These are phyloP conservation scores for Oreortyx pictus DNA, from an alignment of 2,797 vertebrate genomes.

Conservation along the genomic window DNA sequence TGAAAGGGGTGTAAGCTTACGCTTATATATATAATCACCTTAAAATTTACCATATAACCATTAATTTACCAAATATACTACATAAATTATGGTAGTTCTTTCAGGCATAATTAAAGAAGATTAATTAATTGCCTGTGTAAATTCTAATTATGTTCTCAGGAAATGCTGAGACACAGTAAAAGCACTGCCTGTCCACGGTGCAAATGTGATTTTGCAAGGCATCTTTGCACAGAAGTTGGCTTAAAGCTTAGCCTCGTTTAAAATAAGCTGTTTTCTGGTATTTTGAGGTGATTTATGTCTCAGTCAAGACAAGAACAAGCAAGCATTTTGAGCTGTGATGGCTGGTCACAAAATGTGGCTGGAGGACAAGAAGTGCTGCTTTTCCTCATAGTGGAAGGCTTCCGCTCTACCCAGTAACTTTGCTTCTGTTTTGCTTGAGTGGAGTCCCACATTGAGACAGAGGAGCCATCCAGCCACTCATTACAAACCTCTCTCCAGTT, in stretches of 20 bases:
- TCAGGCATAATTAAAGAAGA: constrained; percentile 13
- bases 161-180: not conserved
- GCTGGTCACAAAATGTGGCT: not conserved
- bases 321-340: not conserved
- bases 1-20: not conserved
- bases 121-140: constrained; percentile 27
- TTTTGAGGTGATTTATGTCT: constrained; percentile 16
- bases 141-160: constrained; percentile 28
- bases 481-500: not conserved
- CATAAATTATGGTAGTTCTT: constrained; percentile 12
- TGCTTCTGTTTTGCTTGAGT: not conserved
- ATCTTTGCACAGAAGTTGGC: not conserved
- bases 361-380: not conserved
- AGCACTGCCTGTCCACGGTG: not conserved
- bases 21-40: not conserved
- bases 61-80: not conserved
- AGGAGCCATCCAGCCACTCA: not conserved
- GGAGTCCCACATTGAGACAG: not conserved
- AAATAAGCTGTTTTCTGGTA: not conserved
- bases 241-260: not conserved
- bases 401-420: not conserved
- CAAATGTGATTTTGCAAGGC: not conserved
- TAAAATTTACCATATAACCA: not conserved
- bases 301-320: not conserved
- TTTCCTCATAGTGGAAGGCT: not conserved